Base-by-base conservation (phyloP, 1,140 invertebrate species). In the Forficula auricularia region DNA sequence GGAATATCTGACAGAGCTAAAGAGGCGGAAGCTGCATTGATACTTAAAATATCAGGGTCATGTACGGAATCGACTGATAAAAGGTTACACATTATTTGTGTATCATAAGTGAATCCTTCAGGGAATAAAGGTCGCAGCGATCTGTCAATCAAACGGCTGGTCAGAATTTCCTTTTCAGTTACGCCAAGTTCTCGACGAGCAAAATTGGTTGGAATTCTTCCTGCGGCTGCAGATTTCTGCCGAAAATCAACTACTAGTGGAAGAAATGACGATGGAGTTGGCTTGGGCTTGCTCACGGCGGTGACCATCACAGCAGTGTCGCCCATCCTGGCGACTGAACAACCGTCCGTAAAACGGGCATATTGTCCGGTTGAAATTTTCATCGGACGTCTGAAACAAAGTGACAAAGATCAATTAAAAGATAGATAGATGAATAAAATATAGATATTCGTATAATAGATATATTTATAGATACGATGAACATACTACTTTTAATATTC, bases 171-270 rank as follows among this genome's bases (percentile, higher is more conserved):
- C 47, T 73, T 72, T 56, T 97, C 90, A 1, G 79, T 76, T 2
- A 79, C 71, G 7, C 86, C 81, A 38, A 92, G 50, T 65, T 98
- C 94, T 54, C 89, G 70, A 19, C 90, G 70, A 33, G 97, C 65
- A 61, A 84, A 94, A 65, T 97, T 98, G 16, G 85, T 96, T 2
- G 95, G 95, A 58, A 98, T 98, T 45, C 91, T 65, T 15, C 92
- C 94, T 32, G 89, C 88, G 2, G 94, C 91, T 2, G 92, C 83
- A 16, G 88, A 82, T 65, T 97, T 97, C 56, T 94, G 85, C 33
- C 86, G 61, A 55, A 91, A 98, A 59, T 98, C 91, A 18, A 97
- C 91, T 6, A 77, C 74, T 1, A 97, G 61, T 0, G 92, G 92
- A 35, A 92, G 59, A 57, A 94, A 90, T 8, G 71, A 71, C 8